These are phyloP conservation scores for Psilopsiagon aurifrons DNA, from an alignment of 2,113 vertebrate genomes.

Conservation along the genomic window DNA sequence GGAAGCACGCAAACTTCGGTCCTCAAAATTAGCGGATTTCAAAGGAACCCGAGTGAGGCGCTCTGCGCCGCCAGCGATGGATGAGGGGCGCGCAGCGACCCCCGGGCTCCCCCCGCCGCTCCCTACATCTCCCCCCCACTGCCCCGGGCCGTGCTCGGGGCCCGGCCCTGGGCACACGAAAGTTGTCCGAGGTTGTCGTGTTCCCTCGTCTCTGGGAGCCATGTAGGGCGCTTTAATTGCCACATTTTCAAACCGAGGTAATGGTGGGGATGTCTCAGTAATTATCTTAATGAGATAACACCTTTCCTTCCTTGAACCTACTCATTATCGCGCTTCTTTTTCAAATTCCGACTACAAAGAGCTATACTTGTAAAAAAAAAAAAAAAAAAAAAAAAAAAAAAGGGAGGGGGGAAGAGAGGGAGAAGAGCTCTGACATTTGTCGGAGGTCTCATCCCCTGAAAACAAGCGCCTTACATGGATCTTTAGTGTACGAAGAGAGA, in stretches of 20 bases:
- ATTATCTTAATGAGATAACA: conserved; percentile 99
- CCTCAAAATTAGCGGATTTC: conserved; percentile 50
- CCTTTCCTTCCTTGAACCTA: conserved; percentile 92
- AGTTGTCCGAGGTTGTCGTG: conserved; percentile 84
- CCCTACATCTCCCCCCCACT: not conserved
- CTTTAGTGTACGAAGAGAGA: conserved; percentile 50
- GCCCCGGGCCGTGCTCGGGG: not conserved
- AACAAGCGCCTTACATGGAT: conserved; percentile 58
- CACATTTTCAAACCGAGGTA: conserved; percentile 94
- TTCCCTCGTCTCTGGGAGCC: conserved; percentile 86
- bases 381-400: not conserved
- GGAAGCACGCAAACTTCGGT: conserved; percentile 5
- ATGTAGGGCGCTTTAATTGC: conserved; percentile 94
- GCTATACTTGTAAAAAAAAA: conserved; percentile 68
- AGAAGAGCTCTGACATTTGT: conserved; percentile 67
- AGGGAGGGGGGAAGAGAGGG: no score
- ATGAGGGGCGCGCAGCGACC: not conserved
- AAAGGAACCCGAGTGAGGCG: conserved; percentile 14
- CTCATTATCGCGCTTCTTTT: conserved; percentile 95
- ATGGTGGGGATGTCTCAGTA: conserved; percentile 94
- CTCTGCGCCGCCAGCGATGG: not conserved
- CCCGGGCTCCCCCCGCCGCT: not conserved
- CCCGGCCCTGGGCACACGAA: conserved; percentile 78
- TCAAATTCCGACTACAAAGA: conserved; percentile 84
- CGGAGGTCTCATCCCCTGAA: conserved; percentile 58